Evolutionary conservation across 2,797 vertebrate species (phyloP), one percentile per base, ranked within the genome.

Genomic region (Gallinago stenura): DNA sequence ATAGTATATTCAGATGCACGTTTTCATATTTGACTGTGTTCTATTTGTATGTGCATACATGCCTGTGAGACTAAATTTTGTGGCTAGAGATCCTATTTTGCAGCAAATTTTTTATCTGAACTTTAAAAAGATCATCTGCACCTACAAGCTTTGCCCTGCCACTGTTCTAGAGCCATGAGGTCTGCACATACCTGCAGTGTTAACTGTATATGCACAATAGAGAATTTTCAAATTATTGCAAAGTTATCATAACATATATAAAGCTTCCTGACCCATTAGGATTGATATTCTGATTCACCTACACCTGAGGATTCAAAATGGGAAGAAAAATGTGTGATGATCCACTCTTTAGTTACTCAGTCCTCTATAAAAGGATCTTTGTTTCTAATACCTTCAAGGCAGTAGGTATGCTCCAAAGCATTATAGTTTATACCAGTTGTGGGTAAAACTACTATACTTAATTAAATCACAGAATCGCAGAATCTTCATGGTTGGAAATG

Each of bases 1-100:
- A 45, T 9, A n/a, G 17, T 62, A 6, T 30, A 48, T 68, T 51
- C 64, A 30, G 51, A 66, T 76, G 22, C 19, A 48, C 0, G 0
- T 73, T 79, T 83, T 35, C 37, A 18, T 76, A 70, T 86, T 54
- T 86, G 71, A 41, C 60, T 46, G 2, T 57, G 15, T 57, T 86
- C 14, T 80, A 5, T 81, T 54, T 57, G 31, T 61, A 18, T 16
- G 2, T 62, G 17, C 9, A 19, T 28, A 58, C 24, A 35, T 20
- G 30, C 61, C 7, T 57, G 25, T 0, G 2, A 78, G 50, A 92
- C 39, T 57, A 54, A 43, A 90, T 69, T 26, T 26, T 75, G 7
- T n/a, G 11, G 13, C 21, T 28, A 77, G 45, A 91, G 24, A 45
- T 46, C 53, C 45, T 53, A 39, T 24, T 87, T 37, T 68, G 30